Evolutionary conservation across 2,113 vertebrate genomes (phyloP).

Genomic region (Phasianus colchicus): DNA sequence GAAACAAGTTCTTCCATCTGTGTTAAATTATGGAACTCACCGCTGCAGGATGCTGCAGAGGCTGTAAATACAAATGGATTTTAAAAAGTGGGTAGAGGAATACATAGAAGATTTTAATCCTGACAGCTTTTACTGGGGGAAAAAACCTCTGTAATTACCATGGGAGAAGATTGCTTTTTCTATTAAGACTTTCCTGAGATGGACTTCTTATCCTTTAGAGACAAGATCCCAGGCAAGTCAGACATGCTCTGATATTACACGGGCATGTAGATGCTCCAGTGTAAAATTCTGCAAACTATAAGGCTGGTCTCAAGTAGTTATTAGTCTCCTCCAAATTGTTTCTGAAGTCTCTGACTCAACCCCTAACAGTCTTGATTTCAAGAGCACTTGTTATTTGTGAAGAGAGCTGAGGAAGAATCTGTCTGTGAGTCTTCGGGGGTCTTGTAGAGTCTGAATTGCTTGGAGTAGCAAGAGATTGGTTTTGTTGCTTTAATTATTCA

Average conservation of each 20-base stretch:
- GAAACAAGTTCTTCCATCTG: neutral
- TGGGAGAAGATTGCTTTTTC: neutral
- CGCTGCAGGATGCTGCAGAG: neutral
- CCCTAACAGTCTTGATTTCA: slow-evolving; percentile 10
- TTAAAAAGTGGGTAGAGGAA: neutral
- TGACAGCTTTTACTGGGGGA: neutral
- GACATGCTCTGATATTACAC: neutral
- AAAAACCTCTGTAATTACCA: neutral
- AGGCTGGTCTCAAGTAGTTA: neutral
- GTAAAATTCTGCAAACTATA: slow-evolving; percentile 30
- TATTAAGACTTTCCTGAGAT: neutral
- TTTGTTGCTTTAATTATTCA: slow-evolving; percentile 22
- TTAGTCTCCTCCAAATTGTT: neutral
- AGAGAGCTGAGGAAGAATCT: slow-evolving; percentile 8
- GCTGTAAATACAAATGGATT: neutral
- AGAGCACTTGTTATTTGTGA: slow-evolving; percentile 29
- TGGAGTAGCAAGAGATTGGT: slow-evolving; percentile 25
- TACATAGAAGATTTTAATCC: neutral
- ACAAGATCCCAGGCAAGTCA: neutral
- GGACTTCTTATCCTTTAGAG: neutral
- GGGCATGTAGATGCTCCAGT: neutral
- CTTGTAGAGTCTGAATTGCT: slow-evolving; percentile 15
- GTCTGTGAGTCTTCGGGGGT: slow-evolving; percentile 3
- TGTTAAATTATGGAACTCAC: neutral
- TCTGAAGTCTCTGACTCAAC: neutral